phyloP scores from a whole-genome alignment of 2,888 invertebrate species.

The Escarpia spicata region DNA sequence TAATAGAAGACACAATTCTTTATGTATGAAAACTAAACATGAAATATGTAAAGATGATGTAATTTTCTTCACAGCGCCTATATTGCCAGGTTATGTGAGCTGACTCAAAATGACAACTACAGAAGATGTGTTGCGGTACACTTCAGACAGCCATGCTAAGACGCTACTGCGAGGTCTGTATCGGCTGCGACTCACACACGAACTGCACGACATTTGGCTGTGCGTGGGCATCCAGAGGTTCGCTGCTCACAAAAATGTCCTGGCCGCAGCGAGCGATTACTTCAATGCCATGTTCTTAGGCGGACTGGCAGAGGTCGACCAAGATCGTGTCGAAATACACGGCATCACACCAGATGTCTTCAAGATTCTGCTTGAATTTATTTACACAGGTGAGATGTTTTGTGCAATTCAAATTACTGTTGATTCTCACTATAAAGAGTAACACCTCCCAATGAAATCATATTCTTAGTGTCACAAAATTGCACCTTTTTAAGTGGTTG shows the following conservation, averaged over 20 bases:
- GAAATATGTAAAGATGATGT: not conserved
- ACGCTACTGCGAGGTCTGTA: not conserved
- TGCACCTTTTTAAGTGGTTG: too few species aligned
- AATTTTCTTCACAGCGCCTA: not conserved
- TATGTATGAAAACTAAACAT: too few species aligned
- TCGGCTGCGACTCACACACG: not conserved
- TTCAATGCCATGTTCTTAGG: conserved; percentile 64
- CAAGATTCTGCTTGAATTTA: conserved; percentile 82
- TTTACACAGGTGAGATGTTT: conserved; percentile 79
- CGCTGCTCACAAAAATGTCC: conserved; percentile 33
- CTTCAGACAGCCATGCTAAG: not conserved
- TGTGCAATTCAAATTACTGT: not conserved
- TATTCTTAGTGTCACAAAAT: not conserved
- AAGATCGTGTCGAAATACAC: conserved; percentile 82
- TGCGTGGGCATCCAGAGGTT: conserved; percentile 24
- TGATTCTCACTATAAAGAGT: not conserved
- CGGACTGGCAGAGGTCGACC: conserved; percentile 83
- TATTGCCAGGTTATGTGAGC: not conserved
- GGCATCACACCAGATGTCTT: conserved; percentile 74
- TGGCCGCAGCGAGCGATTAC: conserved; percentile 35
- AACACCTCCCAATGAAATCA: too few species aligned
- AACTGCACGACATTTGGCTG: conserved; percentile 17
- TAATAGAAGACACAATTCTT: too few species aligned
- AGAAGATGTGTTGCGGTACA: not conserved
- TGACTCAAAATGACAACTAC: not conserved